Percentiles rank a stretch among this genome's conserved stretches.
phyloP scores from a whole-genome alignment of 2,797 vertebrate species.

The Parambassis ranga region DNA sequence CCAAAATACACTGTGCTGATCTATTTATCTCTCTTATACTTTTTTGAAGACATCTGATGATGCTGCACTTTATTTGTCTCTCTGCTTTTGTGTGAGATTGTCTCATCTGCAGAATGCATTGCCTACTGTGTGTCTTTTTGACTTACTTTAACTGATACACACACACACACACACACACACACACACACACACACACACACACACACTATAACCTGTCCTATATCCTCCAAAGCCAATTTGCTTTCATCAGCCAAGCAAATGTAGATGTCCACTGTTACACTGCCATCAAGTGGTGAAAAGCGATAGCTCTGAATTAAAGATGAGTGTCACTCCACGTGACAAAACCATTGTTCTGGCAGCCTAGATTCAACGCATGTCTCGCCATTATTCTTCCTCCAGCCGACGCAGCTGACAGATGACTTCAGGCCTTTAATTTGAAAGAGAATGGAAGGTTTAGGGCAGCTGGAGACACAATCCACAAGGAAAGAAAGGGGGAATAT shows the following conservation, averaged over 20 bases:
- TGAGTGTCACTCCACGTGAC: background rate
- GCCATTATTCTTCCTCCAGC: background rate
- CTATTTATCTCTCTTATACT: too few species aligned
- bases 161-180: too few species aligned
- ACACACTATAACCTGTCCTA: background rate
- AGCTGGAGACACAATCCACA: background rate
- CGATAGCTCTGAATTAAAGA: background rate
- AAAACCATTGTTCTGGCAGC: conserved; percentile 9
- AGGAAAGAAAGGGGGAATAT: background rate
- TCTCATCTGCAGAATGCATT: background rate
- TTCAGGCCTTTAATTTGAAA: background rate
- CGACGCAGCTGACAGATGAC: background rate
- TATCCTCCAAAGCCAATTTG: conserved; percentile 2
- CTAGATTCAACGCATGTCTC: background rate
- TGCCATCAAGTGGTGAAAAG: conserved; percentile 72
- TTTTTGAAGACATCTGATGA: background rate
- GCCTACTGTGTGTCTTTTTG: background rate
- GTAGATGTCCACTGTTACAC: conserved; percentile 57
- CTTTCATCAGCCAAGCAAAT: background rate
- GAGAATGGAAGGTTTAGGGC: background rate
- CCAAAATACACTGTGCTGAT: too few species aligned
- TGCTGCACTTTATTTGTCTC: background rate
- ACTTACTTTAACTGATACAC: background rate
- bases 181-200: too few species aligned
- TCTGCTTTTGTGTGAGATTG: background rate